A percentile compares a stretch with the other conserved stretches of the same genome.
Conservation (phyloP, 2,113 vertebrate species). For the Malurus cyaneus region DNA sequence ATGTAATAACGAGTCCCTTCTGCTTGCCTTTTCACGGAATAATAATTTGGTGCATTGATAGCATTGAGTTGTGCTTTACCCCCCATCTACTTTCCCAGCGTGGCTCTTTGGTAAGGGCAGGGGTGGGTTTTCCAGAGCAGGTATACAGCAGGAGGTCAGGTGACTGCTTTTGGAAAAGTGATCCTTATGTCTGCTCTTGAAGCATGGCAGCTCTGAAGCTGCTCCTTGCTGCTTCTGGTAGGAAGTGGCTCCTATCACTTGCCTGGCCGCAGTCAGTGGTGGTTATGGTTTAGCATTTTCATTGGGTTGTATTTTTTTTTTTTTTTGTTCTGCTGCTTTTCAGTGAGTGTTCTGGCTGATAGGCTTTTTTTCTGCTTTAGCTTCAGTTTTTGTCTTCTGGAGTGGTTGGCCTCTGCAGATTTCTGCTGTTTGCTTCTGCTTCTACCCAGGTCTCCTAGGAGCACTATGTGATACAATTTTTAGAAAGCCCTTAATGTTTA, state of each 20-base stretch:
- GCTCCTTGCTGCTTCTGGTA: not conserved
- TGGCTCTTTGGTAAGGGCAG: not conserved
- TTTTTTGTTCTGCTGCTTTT: not conserved
- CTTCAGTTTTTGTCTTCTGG: not conserved
- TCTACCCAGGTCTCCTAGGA: not conserved
- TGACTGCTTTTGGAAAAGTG: not conserved
- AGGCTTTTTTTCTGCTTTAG: not conserved
- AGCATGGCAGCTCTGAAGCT: not conserved
- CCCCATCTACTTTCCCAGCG: not conserved
- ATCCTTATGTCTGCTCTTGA: accelerated
- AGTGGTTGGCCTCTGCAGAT: not conserved
- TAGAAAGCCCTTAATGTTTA: not conserved
- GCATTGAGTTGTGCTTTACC: not conserved
- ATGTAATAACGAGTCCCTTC: not conserved
- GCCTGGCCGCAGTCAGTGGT: not conserved
- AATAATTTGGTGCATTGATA: not conserved
- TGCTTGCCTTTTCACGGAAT: not conserved
- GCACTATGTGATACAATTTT: accelerated
- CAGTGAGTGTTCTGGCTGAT: not conserved
- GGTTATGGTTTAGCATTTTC: not conserved
- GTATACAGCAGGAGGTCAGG: not conserved
- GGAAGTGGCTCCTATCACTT: not conserved
- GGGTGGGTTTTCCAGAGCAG: not conserved
- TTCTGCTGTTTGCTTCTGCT: not conserved
- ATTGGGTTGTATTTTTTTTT: not conserved